Conservation (phyloP, 2,888 invertebrate species). For the Sussaba pulchella region DNA sequence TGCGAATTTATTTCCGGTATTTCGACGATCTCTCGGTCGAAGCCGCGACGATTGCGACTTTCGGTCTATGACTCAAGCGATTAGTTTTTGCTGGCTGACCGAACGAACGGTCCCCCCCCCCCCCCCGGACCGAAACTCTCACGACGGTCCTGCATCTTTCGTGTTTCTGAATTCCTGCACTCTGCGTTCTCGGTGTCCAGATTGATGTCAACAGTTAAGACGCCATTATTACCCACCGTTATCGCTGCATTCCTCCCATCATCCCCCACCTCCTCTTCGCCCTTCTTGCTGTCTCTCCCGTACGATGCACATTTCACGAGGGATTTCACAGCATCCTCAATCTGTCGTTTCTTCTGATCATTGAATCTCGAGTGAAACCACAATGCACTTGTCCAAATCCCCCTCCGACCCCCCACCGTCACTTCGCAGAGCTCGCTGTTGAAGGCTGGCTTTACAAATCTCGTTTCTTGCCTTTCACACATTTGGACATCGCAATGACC, state of each 20-base stretch:
- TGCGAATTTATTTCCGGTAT: too few species aligned
- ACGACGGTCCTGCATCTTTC: not conserved
- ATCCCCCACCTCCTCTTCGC: too few species aligned
- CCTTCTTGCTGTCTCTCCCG: conserved; percentile 14
- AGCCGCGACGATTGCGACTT: too few species aligned
- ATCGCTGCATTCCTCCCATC: conserved; percentile 38
- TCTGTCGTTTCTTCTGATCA: conserved; percentile 56
- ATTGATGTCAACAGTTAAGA: conserved; percentile 58
- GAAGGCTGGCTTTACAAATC: conserved; percentile 7
- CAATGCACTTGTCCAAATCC: too few species aligned
- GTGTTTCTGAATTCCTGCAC: conserved; percentile 13
- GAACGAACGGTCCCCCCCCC: not conserved
- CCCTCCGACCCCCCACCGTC: too few species aligned
- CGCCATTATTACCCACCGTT: conserved; percentile 55
- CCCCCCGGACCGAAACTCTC: too few species aligned
- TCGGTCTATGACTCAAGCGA: conserved; percentile 30
- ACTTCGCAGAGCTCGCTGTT: too few species aligned
- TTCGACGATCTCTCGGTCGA: too few species aligned
- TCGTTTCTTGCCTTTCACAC: not conserved
- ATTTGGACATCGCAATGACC: not conserved
- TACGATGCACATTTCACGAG: conserved; percentile 40
- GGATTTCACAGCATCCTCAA: conserved; percentile 58
- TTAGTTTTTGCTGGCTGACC: conserved; percentile 31
- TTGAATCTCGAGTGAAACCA: not conserved
- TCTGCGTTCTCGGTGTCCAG: conserved; percentile 35